phyloP scores from a whole-genome alignment of 1,140 invertebrate genomes.

The Streblospio benedicti region DNA sequence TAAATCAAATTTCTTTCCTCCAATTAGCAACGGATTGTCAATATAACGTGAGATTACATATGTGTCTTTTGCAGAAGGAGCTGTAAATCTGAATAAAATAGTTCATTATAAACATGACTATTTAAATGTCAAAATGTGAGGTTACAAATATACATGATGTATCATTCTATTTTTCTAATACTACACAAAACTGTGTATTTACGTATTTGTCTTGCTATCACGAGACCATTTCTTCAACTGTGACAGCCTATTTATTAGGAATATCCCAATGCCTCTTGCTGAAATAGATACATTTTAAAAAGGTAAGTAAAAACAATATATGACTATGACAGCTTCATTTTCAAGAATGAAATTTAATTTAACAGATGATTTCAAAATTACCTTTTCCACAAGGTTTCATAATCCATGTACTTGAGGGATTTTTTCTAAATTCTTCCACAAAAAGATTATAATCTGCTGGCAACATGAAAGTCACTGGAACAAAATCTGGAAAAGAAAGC shows the following conservation, averaged over 20 bases:
- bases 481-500: slow-evolving; percentile 59
- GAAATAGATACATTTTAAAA: slow-evolving; percentile 44
- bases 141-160: neutral
- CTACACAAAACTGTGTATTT: slow-evolving; percentile 17
- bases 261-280: slow-evolving; percentile 54
- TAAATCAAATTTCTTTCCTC: slow-evolving; percentile 93
- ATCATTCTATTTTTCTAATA: neutral
- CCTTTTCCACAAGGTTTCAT: slow-evolving; percentile 85
- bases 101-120: neutral
- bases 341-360: neutral
- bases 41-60: slow-evolving; percentile 75
- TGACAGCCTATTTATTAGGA: slow-evolving; percentile 54
- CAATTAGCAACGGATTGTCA: slow-evolving; percentile 84
- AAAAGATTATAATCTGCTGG: slow-evolving; percentile 93
- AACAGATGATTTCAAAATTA: slow-evolving; percentile 14
- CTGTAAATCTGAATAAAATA: slow-evolving; percentile 34
- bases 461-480: slow-evolving; percentile 84
- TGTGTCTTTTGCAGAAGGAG: slow-evolving; percentile 44
- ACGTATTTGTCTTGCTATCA: slow-evolving; percentile 47
- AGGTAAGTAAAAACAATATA: too few relatives aligned
- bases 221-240: slow-evolving; percentile 53
- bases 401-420: slow-evolving; percentile 88
- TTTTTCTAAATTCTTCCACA: slow-evolving; percentile 84
- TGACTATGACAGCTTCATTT: too few relatives aligned
- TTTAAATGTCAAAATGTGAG: neutral